Base-by-base conservation (phyloP, 2,797 vertebrate species). In the Gymnodraco acuticeps region DNA sequence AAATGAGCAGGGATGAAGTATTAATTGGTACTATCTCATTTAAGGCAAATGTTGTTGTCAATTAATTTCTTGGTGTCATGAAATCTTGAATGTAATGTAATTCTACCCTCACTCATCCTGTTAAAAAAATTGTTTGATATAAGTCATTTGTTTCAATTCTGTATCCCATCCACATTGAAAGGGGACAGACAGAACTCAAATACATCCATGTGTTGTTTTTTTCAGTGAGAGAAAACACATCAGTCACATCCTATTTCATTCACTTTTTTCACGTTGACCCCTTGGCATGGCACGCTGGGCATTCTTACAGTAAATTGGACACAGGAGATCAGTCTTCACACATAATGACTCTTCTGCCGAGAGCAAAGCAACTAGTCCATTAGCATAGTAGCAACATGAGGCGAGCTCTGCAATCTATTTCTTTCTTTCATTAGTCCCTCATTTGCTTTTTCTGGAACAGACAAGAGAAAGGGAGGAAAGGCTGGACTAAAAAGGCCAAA, bases 231-330 rank as follows among this genome's bases (percentile, higher is more conserved):
- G 58, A 78, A 81, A 54, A 46, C 56, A 53, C 66, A 70, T 73
- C 82, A 80, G 82, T 86, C 84, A 87, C 64, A 55, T 70, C n/a
- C 6, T 4, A 73, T 85, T 84, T 87, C 75, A 48, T 67, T 80
- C 63, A 16, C 46, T 73, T 58, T 66, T 70, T 84, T 84, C 65
- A 54, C 68, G 71, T 60, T 83, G 82, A 85, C 87, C 78, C 73
- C 47, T 54, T 86, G 79, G 88, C 80, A 16, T 65, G 64, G 58
- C 85, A 56, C 13, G 20, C 27, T 62, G 64, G 73, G 67, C 82
- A 69, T 87, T 90, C 88, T 88, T 89, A 92, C 88, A 86, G 81
- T 75, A 89, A 91, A 93, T 88, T 89, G 88, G 89, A 85, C 88
- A 85, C 82, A 45, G 78, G 87, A 88, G 83, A 90, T 90, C 82